Conservation (phyloP, 2,113 vertebrate genomes). For the Nothocercus julius region DNA sequence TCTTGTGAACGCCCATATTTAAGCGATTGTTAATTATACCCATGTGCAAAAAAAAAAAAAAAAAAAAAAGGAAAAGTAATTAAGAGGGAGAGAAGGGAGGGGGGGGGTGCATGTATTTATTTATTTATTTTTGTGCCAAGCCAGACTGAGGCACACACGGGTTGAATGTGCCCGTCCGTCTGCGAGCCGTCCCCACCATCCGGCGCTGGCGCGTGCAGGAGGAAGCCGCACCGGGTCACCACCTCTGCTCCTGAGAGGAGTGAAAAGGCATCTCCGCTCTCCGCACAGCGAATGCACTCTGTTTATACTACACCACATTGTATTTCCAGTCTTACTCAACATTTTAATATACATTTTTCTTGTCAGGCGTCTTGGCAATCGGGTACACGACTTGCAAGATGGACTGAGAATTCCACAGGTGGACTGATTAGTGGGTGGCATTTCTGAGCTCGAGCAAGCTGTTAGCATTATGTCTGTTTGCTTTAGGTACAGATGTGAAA, state of each 20-base stretch:
- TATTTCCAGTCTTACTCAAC: constrained; percentile 82
- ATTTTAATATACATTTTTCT: constrained; percentile 86
- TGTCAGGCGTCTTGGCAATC: constrained; percentile 85
- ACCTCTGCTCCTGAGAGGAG: constrained; percentile 20
- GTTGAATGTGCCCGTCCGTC: neutral
- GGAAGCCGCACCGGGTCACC: neutral
- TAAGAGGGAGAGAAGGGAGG: constrained; percentile 1
- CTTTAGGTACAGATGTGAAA: constrained; percentile 88
- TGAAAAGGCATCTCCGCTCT: constrained; percentile 64
- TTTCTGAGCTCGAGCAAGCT: constrained; percentile 87
- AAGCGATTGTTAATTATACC: constrained; percentile 41
- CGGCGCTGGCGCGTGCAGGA: neutral
- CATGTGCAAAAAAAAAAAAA: neutral
- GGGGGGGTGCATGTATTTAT: neutral
- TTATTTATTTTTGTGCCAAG: neutral
- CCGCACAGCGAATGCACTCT: constrained; percentile 59
- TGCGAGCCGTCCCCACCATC: neutral
- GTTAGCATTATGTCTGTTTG: constrained; percentile 88
- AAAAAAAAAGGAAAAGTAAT: neutral
- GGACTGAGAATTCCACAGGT: constrained; percentile 87
- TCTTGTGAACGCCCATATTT: neutral
- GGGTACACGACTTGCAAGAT: constrained; percentile 82
- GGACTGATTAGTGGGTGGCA: constrained; percentile 88
- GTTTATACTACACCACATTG: constrained; percentile 75
- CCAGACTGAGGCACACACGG: neutral